Percentiles rank a stretch among this genome's conserved stretches.
These are phyloP conservation scores for Celastrina argiolus DNA, from an alignment of 2,888 invertebrate species.

Conservation along the genomic window DNA sequence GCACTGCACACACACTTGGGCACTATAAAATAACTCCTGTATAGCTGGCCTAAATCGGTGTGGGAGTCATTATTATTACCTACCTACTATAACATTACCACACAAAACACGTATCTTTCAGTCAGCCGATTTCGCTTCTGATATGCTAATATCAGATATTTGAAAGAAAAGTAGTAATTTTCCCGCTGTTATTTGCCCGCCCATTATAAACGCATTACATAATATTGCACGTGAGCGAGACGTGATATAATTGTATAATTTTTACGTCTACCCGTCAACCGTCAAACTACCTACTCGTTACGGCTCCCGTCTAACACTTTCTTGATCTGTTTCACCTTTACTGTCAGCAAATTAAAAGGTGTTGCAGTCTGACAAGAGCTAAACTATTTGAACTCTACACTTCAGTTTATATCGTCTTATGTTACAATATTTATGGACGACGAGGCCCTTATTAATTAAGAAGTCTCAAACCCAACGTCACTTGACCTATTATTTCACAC, in stretches of 20 bases:
- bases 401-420: not conserved
- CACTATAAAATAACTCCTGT: too few relatives aligned
- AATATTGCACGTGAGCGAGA: slow-evolving; percentile 19
- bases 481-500: too few relatives aligned
- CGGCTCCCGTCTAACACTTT: not conserved
- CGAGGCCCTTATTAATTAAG: too few relatives aligned
- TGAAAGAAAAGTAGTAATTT: slow-evolving; percentile 11
- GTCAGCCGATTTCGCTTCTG: not conserved
- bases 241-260: slow-evolving; percentile 11
- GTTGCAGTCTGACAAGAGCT: not conserved
- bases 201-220: not conserved
- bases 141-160: not conserved
- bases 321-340: slow-evolving; percentile 1
- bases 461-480: too few relatives aligned
- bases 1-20: too few relatives aligned
- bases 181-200: not conserved
- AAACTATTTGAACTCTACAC: not conserved
- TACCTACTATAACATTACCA: too few relatives aligned
- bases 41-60: too few relatives aligned
- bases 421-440: too few relatives aligned
- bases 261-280: slow-evolving; percentile 16
- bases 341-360: not conserved
- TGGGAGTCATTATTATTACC: too few relatives aligned
- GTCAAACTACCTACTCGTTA: not conserved
- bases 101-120: too few relatives aligned